phyloP scores from a whole-genome alignment of 2,797 vertebrate genomes.

The Dendrocincla fuliginosa region DNA sequence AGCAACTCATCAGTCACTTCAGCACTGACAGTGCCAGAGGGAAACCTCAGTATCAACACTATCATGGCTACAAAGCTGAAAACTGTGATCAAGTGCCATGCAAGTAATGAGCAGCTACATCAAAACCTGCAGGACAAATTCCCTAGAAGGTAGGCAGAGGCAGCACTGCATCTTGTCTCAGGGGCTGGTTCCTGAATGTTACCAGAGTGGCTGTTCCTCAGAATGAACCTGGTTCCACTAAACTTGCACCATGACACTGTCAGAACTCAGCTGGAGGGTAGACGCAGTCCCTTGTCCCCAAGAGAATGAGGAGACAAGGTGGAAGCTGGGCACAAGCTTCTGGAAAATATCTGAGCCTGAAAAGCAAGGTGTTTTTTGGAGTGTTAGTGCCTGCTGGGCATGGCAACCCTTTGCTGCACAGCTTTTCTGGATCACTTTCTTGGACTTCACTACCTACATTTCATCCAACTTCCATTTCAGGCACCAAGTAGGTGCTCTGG shows the following conservation, averaged over 20 bases:
- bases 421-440: background rate
- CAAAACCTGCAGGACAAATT: background rate
- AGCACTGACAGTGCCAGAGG: no score
- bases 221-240: background rate
- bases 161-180: background rate
- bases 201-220: fast-evolving
- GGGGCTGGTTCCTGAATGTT: fast-evolving
- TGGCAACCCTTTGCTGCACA: background rate
- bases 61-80: background rate
- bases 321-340: background rate
- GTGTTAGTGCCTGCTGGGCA: background rate
- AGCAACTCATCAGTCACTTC: background rate
- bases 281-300: fast-evolving
- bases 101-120: fast-evolving
- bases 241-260: fast-evolving
- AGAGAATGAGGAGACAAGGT: fast-evolving
- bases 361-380: background rate
- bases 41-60: background rate
- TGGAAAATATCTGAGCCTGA: background rate
- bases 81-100: fast-evolving
- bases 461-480: slow-evolving; percentile 9
- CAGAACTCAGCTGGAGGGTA: background rate
- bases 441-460: background rate
- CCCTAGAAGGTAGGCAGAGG: background rate
- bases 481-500: background rate